Conservation (phyloP, 64 coral and sea anemone species). For the Porites lutea region DNA sequence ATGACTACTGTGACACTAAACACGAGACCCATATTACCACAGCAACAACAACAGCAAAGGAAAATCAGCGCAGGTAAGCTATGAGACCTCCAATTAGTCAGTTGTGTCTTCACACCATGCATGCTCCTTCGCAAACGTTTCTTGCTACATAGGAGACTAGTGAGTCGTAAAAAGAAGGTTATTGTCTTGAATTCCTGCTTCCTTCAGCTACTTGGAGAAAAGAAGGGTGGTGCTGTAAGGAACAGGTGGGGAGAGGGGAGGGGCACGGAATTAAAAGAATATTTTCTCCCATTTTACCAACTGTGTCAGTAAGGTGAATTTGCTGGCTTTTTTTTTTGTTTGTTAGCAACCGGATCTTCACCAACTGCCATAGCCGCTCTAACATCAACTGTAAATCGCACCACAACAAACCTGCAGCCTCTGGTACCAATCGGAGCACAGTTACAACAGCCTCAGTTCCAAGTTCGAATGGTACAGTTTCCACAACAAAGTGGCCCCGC, state of each 20-base stretch:
- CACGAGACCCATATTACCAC: conserved; percentile 80
- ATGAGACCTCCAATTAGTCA: not conserved
- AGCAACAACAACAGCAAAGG: conserved; percentile 87
- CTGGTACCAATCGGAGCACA: conserved; percentile 69
- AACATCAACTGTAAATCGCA: conserved; percentile 62
- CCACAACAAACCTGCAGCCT: conserved; percentile 64
- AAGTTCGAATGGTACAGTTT: conserved; percentile 59
- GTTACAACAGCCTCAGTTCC: conserved; percentile 27
- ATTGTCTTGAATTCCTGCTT: too few species aligned
- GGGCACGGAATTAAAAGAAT: too few species aligned
- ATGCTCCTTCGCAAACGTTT: too few species aligned
- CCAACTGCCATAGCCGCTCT: conserved; percentile 51
- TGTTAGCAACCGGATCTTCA: conserved; percentile 21
- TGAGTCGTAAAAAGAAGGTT: too few species aligned
- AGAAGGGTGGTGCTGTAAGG: too few species aligned
- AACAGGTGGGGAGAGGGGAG: too few species aligned
- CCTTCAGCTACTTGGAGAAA: too few species aligned
- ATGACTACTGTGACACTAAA: conserved; percentile 88
- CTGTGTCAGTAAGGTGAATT: too few species aligned
- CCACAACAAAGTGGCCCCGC: conserved; percentile 58
- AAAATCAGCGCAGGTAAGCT: conserved; percentile 58
- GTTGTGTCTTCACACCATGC: too few species aligned
- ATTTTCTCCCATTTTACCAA: too few species aligned
- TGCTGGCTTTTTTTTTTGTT: too few species aligned
- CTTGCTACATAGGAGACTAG: too few species aligned